Percentiles rank a stretch among this genome's conserved stretches.
Evolutionary conservation across 2,113 vertebrate species (phyloP).

Genomic region (Oryzias javanicus): DNA sequence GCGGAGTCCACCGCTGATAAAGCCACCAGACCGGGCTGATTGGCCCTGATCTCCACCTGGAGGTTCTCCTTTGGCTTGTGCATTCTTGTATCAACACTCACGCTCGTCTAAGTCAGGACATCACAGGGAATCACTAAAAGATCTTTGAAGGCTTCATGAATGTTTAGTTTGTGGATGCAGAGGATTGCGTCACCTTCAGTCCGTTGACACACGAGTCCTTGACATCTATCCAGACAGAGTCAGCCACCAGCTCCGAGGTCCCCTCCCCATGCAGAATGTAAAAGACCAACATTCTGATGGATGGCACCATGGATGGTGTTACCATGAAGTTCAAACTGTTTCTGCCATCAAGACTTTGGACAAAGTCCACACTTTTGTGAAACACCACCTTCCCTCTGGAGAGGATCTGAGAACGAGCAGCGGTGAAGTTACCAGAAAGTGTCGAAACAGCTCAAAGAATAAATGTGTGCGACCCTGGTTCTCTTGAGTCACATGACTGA

Average conservation of each 20-base stretch:
- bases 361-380: slow-evolving; percentile 59
- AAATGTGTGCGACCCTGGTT: too few relatives aligned
- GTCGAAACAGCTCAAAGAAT: neutral
- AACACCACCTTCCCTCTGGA: slow-evolving; percentile 77
- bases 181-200: slow-evolving; percentile 74
- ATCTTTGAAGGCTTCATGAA: too few relatives aligned
- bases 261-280: slow-evolving; percentile 84
- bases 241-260: slow-evolving; percentile 86
- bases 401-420: slow-evolving; percentile 38
- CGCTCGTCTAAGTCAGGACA: slow-evolving; percentile 69
- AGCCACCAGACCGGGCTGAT: slow-evolving; percentile 79
- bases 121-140: too few relatives aligned
- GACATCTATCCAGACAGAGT: slow-evolving; percentile 88
- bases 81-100: slow-evolving; percentile 29
- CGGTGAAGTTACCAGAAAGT: slow-evolving; percentile 1
- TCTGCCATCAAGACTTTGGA: slow-evolving; percentile 40
- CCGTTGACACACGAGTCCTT: slow-evolving; percentile 82
- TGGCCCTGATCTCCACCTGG: slow-evolving; percentile 68
- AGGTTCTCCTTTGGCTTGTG: slow-evolving; percentile 78
- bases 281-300: slow-evolving; percentile 87
- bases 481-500: too few relatives aligned
- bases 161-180: neutral
- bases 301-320: slow-evolving; percentile 87
- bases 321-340: slow-evolving; percentile 81
- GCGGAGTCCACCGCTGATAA: slow-evolving; percentile 83